These are phyloP conservation scores for Triplophysa bombifrons DNA, from an alignment of 2,797 vertebrate species.

Conservation along the genomic window DNA sequence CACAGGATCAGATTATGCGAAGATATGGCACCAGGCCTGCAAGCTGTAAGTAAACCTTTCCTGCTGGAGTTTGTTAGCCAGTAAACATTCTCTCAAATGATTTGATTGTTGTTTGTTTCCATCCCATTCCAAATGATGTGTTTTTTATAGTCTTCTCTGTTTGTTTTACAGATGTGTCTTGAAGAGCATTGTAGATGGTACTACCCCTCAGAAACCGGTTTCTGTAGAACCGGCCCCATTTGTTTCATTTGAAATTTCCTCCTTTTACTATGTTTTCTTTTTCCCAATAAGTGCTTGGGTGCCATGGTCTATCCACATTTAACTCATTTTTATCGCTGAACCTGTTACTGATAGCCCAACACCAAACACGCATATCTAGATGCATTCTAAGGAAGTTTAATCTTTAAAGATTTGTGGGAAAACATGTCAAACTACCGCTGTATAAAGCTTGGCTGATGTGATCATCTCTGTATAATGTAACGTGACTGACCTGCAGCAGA, in stretches of 20 bases:
- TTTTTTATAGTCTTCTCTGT: background rate
- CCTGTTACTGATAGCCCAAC: slow-evolving; percentile 75
- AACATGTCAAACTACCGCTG: slow-evolving; percentile 72
- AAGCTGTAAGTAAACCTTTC: slow-evolving; percentile 79
- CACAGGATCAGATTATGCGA: slow-evolving; percentile 96
- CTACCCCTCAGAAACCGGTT: slow-evolving; percentile 77
- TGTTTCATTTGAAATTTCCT: slow-evolving; percentile 61
- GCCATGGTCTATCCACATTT: slow-evolving; percentile 74
- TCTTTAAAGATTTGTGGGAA: slow-evolving; percentile 38
- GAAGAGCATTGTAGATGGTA: slow-evolving; percentile 76
- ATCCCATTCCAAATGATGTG: background rate
- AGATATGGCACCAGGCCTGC: slow-evolving; percentile 90
- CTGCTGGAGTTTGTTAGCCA: background rate
- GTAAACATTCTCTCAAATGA: background rate
- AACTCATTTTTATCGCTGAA: slow-evolving; percentile 72
- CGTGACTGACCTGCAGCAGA: slow-evolving; percentile 66
- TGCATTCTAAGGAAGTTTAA: slow-evolving; percentile 62
- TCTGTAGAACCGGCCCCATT: slow-evolving; percentile 73
- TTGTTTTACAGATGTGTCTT: slow-evolving; percentile 86
- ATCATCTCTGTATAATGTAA: slow-evolving; percentile 74
- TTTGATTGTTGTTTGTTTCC: background rate
- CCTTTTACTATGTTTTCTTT: slow-evolving; percentile 58
- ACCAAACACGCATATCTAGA: slow-evolving; percentile 60
- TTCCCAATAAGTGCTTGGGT: slow-evolving; percentile 71
- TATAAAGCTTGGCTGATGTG: slow-evolving; percentile 77